Percentiles rank a stretch among this genome's conserved stretches.
Conservation (phyloP, 2,888 invertebrate species). For the Philonicus albiceps region DNA sequence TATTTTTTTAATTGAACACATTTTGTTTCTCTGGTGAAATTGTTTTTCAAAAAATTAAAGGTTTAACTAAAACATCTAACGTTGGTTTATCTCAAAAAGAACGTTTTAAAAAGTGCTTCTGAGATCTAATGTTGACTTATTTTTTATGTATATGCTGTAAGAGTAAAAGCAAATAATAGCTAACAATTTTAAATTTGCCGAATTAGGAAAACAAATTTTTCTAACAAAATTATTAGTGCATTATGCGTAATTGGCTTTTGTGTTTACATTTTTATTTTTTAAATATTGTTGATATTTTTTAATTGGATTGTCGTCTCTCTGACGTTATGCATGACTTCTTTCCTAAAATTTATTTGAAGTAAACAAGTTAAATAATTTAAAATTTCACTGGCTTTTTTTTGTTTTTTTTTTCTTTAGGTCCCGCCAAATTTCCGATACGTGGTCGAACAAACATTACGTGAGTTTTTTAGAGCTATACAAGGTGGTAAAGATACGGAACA, state of each 20-base stretch:
- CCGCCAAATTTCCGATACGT: constrained; percentile 97
- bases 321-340: constrained; percentile 42
- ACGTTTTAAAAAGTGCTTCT: too few relatives aligned
- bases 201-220: too few relatives aligned
- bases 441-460: constrained; percentile 95
- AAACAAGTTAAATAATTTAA: background rate
- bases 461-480: constrained; percentile 98
- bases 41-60: background rate
- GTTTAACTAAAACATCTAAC: background rate
- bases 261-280: background rate
- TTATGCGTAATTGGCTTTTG: background rate
- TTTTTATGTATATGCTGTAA: too few relatives aligned
- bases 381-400: background rate
- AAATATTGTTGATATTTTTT: background rate
- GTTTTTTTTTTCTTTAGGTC: constrained; percentile 73
- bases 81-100: background rate
- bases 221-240: background rate
- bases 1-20: background rate
- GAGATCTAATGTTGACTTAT: too few relatives aligned
- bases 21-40: background rate
- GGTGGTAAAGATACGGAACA: constrained; percentile 97
- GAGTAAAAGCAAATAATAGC: too few relatives aligned
- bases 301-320: background rate
- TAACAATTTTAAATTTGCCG: too few relatives aligned
- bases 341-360: background rate